Conservation (phyloP, 2,113 vertebrate genomes). For the Saguinus midas region DNA sequence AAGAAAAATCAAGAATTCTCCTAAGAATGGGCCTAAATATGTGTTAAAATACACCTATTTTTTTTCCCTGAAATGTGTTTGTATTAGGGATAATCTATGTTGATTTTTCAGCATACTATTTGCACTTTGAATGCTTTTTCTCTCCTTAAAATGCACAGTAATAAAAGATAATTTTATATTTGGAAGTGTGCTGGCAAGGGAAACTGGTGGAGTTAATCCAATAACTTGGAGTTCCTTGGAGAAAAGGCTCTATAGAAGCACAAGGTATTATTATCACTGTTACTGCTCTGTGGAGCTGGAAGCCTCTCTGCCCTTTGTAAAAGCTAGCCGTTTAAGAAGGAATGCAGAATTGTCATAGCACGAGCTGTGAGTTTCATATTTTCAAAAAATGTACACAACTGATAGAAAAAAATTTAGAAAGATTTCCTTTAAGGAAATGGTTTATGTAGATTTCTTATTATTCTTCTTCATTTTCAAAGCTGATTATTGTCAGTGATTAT, state of each 20-base stretch:
- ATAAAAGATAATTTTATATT: conserved; percentile 39
- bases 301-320: background rate
- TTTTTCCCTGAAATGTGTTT: conserved; percentile 43
- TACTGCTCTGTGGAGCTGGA: conserved; percentile 35
- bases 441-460: conserved; percentile 13
- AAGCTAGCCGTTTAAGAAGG: background rate
- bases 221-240: conserved; percentile 61
- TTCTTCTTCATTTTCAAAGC: background rate
- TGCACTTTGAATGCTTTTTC: conserved; percentile 46
- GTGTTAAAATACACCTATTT: conserved; percentile 36
- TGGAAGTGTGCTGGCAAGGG: background rate
- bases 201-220: conserved; percentile 59
- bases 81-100: conserved; percentile 42
- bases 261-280: conserved; percentile 57
- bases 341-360: background rate
- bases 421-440: background rate
- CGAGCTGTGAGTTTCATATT: conserved; percentile 45
- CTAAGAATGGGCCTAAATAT: conserved; percentile 17
- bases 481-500: background rate
- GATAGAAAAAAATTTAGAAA: background rate
- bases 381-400: conserved; percentile 42
- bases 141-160: background rate
- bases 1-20: conserved; percentile 56
- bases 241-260: conserved; percentile 58
- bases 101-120: conserved; percentile 51